Evolutionary conservation across 2,113 vertebrate genomes (phyloP).

Genomic region (Morone chrysops): DNA sequence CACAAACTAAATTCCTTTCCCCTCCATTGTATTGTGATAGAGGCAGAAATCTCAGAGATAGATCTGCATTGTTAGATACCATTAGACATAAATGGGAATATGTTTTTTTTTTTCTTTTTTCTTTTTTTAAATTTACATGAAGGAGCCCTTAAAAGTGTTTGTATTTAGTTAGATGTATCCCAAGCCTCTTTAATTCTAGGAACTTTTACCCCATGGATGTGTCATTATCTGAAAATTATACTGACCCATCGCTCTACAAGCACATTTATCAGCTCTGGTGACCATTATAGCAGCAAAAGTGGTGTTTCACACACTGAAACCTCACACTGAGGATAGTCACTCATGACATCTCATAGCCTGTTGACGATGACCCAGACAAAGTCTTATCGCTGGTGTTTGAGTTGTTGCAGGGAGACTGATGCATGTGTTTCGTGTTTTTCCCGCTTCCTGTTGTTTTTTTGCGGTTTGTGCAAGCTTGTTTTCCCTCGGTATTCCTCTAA

Average conservation of each 20-base stretch:
- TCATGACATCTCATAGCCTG: neutral
- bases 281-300: neutral
- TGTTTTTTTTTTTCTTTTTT: neutral
- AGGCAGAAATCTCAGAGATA: neutral
- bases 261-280: conserved; percentile 28
- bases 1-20: too few species aligned
- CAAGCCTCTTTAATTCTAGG: neutral
- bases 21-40: neutral
- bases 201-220: neutral
- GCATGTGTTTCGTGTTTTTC: conserved; percentile 40
- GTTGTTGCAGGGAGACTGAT: conserved; percentile 33
- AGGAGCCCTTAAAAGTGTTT: neutral
- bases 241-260: conserved; percentile 26
- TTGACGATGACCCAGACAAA: neutral
- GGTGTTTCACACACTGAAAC: conserved; percentile 1
- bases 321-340: neutral
- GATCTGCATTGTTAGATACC: neutral
- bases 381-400: conserved; percentile 12
- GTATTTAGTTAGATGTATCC: neutral
- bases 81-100: neutral
- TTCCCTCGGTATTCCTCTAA: conserved; percentile 40
- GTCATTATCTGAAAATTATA: neutral
- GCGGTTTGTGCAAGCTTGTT: conserved; percentile 40
- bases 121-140: too few species aligned
- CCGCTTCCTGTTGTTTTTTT: conserved; percentile 36